Evolutionary conservation across 2,113 vertebrate genomes (phyloP).

Genomic region (Patagioenas fasciata): DNA sequence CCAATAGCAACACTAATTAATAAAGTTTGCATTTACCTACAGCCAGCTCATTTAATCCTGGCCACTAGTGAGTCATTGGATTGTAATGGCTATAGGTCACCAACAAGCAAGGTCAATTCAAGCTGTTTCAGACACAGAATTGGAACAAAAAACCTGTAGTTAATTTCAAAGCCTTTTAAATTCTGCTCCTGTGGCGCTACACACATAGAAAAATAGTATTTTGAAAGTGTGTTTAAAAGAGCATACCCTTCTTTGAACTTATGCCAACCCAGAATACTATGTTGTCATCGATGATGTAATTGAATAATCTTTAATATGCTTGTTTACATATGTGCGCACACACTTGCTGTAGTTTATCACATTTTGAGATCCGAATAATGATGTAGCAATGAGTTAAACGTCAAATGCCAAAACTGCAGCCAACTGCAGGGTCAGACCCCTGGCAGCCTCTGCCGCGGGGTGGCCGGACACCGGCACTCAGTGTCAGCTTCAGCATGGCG

Average conservation of each 20-base stretch:
- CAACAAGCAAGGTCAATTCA: rapidly evolving
- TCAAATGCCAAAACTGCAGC: background rate
- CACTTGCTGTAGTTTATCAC: rapidly evolving
- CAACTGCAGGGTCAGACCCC: rapidly evolving
- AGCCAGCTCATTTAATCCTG: background rate
- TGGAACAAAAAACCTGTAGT: background rate
- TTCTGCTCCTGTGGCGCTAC: no score
- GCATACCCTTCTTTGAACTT: rapidly evolving
- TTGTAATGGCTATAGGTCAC: background rate
- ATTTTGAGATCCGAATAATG: rapidly evolving
- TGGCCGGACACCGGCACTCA: rapidly evolving
- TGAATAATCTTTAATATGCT: no score
- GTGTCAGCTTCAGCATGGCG: rapidly evolving
- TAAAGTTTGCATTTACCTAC: background rate
- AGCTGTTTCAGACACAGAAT: background rate
- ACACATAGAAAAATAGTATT: rapidly evolving
- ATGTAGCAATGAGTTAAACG: rapidly evolving
- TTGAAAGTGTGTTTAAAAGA: background rate
- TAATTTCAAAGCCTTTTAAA: background rate
- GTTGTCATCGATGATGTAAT: rapidly evolving
- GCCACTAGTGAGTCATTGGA: background rate
- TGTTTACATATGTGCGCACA: rapidly evolving
- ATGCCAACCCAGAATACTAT: rapidly evolving
- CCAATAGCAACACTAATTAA: background rate
- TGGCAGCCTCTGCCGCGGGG: rapidly evolving